Base-by-base conservation (phyloP, 2,888 invertebrate genomes). In the Drosophila prostipennis region DNA sequence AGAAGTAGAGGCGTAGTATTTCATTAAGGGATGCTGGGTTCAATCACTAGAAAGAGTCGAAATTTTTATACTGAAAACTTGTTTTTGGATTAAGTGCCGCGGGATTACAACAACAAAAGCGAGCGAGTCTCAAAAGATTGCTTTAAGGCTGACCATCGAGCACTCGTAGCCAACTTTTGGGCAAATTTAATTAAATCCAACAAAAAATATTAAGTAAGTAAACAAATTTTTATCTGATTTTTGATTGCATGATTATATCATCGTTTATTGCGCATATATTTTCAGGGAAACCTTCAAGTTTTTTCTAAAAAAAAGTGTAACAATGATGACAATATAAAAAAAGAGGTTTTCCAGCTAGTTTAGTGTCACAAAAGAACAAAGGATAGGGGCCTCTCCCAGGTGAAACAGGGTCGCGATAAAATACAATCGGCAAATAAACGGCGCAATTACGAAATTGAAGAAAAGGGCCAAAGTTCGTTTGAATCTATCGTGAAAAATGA, bases 391-490 rank as follows among this genome's bases (percentile, higher is more conserved):
- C 34, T 16, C 14, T 56, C 43, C 39, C 53, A 52, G 51, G 45
- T 71, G 53, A 49, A 52, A 56, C 48, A 55, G 71, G 72, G 61
- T 71, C 60, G 54, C 49, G 63, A 11, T 40, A 55, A 69, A 55
- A 32, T 40, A 42, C 48, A 48, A 52, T 61, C 39, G 45, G 45
- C 56, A 70, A 52, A 59, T 49, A 49, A 69, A 68, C 58, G 69
- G 40, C 64, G 69, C 69, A 69, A 68, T 69, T 68, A 68, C 45
- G 48, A 56, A 67, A 71, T 63, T 61, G 39, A 46, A 65, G 42
- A 57, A 58, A 65, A 72, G 52, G 72, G 72, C 55, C 72, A 72
- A 72, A 72, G 72, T 71, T 72, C 72, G 65, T 53, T 58, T 46
- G 48, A 48, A 68, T 68, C 68, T 68, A 46, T 68, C 13, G 51